These are phyloP conservation scores for Meganola albula DNA, from an alignment of 2,888 invertebrate genomes.

Conservation along the genomic window DNA sequence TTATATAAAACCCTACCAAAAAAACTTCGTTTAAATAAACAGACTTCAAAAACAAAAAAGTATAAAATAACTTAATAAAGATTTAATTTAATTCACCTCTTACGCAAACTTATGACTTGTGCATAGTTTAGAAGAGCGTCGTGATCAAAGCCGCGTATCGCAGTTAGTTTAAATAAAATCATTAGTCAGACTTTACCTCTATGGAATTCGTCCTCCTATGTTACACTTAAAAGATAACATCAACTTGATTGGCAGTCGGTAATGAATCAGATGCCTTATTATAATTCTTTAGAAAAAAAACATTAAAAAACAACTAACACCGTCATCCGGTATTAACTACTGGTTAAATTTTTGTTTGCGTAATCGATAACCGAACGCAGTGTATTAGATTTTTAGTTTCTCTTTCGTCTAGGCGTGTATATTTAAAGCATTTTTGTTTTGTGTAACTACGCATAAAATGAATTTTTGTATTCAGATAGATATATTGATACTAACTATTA, in stretches of 20 bases:
- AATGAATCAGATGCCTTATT: slow-evolving; percentile 46
- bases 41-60: no score
- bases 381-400: slow-evolving; percentile 43
- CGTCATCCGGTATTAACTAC: slow-evolving; percentile 44
- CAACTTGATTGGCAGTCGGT: slow-evolving; percentile 53
- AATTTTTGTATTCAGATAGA: no score
- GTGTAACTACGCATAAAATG: slow-evolving; percentile 14
- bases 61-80: no score
- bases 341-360: slow-evolving; percentile 55
- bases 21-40: no score
- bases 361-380: slow-evolving; percentile 39
- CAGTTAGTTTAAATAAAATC: not conserved
- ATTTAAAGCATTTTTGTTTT: slow-evolving; percentile 19
- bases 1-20: no score
- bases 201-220: slow-evolving; percentile 25
- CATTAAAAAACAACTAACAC: slow-evolving; percentile 31
- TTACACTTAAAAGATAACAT: slow-evolving; percentile 34
- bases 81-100: no score
- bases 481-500: no score
- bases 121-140: no score
- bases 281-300: slow-evolving; percentile 46
- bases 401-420: slow-evolving; percentile 36
- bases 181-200: not conserved
- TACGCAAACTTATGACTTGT: no score
- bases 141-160: no score